These are phyloP conservation scores for Micropoecilia bifurca DNA, from an alignment of 2,797 vertebrate genomes.

Conservation along the genomic window DNA sequence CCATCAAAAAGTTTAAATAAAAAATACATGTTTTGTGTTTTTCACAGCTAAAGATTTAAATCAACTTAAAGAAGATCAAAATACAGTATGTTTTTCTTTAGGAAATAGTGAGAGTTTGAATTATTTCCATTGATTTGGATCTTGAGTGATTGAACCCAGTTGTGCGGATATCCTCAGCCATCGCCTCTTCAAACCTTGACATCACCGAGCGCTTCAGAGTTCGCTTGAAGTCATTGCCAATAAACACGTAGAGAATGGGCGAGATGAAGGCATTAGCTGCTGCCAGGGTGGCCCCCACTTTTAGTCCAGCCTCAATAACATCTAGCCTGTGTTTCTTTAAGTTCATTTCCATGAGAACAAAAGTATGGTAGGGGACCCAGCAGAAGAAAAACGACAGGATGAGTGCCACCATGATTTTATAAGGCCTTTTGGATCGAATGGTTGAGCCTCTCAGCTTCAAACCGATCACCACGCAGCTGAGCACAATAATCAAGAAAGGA, in stretches of 20 bases:
- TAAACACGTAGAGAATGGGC: slow-evolving; percentile 89
- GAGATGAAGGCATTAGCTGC: slow-evolving; percentile 90
- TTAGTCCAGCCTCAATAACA: slow-evolving; percentile 77
- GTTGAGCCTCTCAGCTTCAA: slow-evolving; percentile 79
- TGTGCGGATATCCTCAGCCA: slow-evolving; percentile 85
- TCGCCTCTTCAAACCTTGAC: slow-evolving; percentile 83
- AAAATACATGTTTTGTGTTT: background rate
- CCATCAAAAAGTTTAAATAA: background rate
- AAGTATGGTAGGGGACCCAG: slow-evolving; percentile 90
- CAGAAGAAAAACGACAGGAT: slow-evolving; percentile 89
- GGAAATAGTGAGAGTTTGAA: slow-evolving; percentile 9
- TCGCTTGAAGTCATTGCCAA: slow-evolving; percentile 88
- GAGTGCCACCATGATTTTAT: slow-evolving; percentile 87
- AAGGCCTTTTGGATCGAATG: slow-evolving; percentile 86
- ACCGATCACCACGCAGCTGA: slow-evolving; percentile 82
- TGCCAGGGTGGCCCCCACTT: slow-evolving; percentile 82
- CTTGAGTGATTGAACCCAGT: slow-evolving; percentile 78
- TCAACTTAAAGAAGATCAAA: slow-evolving; percentile 1
- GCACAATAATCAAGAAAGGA: slow-evolving; percentile 84
- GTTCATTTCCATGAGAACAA: slow-evolving; percentile 83
- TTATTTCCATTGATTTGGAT: slow-evolving; percentile 42
- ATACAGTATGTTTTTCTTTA: background rate
- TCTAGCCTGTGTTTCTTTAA: slow-evolving; percentile 42
- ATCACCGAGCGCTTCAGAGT: slow-evolving; percentile 83
- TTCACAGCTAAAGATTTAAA: background rate